phyloP scores from a whole-genome alignment of 2,113 vertebrate species.

The Hippocampus guttulatus region DNA sequence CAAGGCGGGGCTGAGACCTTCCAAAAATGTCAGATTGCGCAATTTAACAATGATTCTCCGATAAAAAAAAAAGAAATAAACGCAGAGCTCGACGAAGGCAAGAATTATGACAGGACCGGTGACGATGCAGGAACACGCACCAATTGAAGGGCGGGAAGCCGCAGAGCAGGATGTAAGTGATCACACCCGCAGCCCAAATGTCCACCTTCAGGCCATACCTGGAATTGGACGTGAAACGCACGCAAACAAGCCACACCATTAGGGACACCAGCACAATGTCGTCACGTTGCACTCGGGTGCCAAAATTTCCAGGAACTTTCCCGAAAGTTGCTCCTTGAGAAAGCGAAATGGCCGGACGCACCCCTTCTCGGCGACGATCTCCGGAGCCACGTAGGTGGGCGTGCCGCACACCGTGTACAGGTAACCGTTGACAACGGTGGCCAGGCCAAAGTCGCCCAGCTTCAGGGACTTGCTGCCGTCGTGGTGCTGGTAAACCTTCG shows the following conservation, averaged over 20 bases:
- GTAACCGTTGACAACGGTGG: constrained; percentile 89
- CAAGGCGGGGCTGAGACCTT: too few species aligned
- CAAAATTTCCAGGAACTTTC: too few species aligned
- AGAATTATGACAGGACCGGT: too few species aligned
- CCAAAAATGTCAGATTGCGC: too few species aligned
- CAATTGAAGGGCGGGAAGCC: constrained; percentile 95
- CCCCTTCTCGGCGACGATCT: constrained; percentile 95
- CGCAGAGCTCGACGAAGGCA: too few species aligned
- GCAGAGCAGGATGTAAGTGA: constrained; percentile 94
- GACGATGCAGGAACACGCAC: constrained; percentile 66
- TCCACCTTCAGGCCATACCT: constrained; percentile 98
- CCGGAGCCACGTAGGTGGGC: constrained; percentile 95
- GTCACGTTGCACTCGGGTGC: too few species aligned
- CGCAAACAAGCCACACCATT: neutral
- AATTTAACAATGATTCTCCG: neutral
- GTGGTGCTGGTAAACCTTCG: constrained; percentile 91
- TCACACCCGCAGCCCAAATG: constrained; percentile 96
- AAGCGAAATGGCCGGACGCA: constrained; percentile 47
- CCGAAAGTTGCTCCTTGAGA: neutral
- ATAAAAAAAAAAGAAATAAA: too few species aligned
- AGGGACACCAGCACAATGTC: neutral
- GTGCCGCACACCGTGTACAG: constrained; percentile 94
- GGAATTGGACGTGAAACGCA: constrained; percentile 30
- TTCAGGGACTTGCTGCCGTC: constrained; percentile 95
- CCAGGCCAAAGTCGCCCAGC: constrained; percentile 93